Evolutionary conservation across 2,797 vertebrate genomes (phyloP).

Genomic region (Decapterus maruadsi): DNA sequence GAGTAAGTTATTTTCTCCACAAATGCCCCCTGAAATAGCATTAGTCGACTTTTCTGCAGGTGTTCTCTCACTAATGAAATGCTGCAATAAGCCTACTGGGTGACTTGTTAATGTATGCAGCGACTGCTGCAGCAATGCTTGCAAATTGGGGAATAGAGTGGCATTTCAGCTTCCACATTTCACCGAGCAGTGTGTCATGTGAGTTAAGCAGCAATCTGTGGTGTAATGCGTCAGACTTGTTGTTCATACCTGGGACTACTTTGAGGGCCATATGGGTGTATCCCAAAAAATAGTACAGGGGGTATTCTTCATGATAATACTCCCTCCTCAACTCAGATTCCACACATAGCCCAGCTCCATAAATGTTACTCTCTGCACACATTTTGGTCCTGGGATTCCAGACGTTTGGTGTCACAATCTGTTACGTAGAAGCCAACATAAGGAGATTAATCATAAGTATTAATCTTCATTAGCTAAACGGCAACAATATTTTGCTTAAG

Average conservation of each 20-base stretch:
- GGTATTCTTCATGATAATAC: slow-evolving; percentile 80
- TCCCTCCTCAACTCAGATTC: slow-evolving; percentile 76
- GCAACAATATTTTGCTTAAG: neutral
- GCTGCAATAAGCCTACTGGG: neutral
- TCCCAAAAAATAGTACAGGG: slow-evolving; percentile 85
- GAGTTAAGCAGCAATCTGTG: neutral
- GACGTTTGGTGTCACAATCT: slow-evolving; percentile 52
- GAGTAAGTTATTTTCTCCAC: neutral
- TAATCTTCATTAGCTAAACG: neutral
- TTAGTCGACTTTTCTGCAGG: neutral
- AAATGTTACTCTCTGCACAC: slow-evolving; percentile 74
- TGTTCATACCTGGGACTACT: slow-evolving; percentile 77
- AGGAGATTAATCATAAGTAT: neutral
- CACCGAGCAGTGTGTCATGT: neutral
- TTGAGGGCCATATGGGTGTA: slow-evolving; percentile 72
- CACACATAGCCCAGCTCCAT: slow-evolving; percentile 78
- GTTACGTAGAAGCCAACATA: slow-evolving; percentile 10
- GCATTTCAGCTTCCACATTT: neutral
- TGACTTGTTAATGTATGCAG: neutral
- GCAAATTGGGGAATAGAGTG: neutral
- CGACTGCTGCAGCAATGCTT: neutral
- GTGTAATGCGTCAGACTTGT: neutral
- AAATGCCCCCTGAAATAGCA: neutral
- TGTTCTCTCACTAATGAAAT: neutral
- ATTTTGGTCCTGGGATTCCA: slow-evolving; percentile 64